Evolutionary conservation across 2,113 vertebrate species (phyloP), one percentile per base, ranked within the genome.

Genomic region (Tringa solitaria): DNA sequence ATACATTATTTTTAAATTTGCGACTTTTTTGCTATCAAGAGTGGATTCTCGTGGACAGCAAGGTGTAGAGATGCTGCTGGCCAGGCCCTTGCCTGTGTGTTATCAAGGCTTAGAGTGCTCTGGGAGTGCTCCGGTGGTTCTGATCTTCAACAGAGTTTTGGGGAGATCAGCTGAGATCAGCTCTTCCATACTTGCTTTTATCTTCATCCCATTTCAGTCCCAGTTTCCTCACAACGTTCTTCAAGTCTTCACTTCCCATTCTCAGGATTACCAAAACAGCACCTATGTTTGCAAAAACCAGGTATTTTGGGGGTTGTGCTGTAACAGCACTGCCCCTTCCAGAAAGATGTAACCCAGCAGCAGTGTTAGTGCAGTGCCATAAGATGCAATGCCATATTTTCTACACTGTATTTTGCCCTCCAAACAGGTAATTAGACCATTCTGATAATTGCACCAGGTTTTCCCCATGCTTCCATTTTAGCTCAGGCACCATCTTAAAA

Each of bases 91-190:
- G 39, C 33, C 59, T 87, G 15, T 1, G 4, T 51, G 24, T 54
- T 78, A 37, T 30, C n/a, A 56, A 76, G 48, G 35, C 26, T 80
- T 51, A 48, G 17, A 53, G 64, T 12, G 22, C 16, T 15, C 28
- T 35, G 33, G 4, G 11, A 1, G 1, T 37, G 56, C 24, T 45
- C 41, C 56, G 22, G 16, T 0, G 0, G 35, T 82, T 94, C 95
- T 74, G 26, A 32, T 74, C 63, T 79, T 70, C 50, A 63, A 26
- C n/a, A 69, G 39, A 59, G 30, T 14, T 17, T 16, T 30, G 20
- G 22, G 13, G 45, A 70, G 5, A 69, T 37, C 46, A n/a, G 28
- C 15, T 2, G 2, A 48, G 27, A 51, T 20, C 5, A 32, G 28
- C 4, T 70, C 43, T 86, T 59, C 65, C 30, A n/a, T 50, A 26